Evolutionary conservation across 2,888 invertebrate species (phyloP).

Genomic region (Hyalella azteca): DNA sequence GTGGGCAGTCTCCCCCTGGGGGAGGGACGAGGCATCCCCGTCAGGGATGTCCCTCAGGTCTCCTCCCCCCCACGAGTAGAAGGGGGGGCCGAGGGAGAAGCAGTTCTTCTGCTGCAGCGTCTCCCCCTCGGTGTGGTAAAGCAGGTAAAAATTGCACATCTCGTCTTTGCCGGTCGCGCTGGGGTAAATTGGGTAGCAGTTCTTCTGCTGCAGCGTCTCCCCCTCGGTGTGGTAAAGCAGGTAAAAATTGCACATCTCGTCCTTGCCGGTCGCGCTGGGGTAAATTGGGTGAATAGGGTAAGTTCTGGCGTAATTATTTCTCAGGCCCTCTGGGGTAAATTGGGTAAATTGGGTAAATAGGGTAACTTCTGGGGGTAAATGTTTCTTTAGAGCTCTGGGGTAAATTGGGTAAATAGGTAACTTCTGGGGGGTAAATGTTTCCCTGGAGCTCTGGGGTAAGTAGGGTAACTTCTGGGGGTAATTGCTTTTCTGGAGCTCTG

Average conservation of each 20-base stretch:
- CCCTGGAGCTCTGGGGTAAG: too few relatives aligned
- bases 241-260: slow-evolving; percentile 97
- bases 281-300: too few relatives aligned
- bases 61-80: slow-evolving; percentile 63
- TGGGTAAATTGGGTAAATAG: too few relatives aligned
- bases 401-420: too few relatives aligned
- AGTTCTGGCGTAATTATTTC: too few relatives aligned
- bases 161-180: slow-evolving; percentile 85
- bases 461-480: too few relatives aligned
- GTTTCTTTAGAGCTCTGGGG: too few relatives aligned
- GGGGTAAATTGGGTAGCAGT: slow-evolving; percentile 62
- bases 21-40: slow-evolving; percentile 69
- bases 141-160: slow-evolving; percentile 95
- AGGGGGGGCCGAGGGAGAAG: slow-evolving; percentile 63
- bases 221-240: slow-evolving; percentile 78
- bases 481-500: too few relatives aligned
- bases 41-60: slow-evolving; percentile 74
- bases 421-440: too few relatives aligned
- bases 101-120: slow-evolving; percentile 60
- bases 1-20: slow-evolving; percentile 45
- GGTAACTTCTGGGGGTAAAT: too few relatives aligned
- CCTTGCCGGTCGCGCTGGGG: slow-evolving; percentile 77
- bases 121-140: slow-evolving; percentile 74
- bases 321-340: too few relatives aligned
- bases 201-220: slow-evolving; percentile 59